These are phyloP conservation scores for Polydrusus tereticollis DNA, from an alignment of 2,888 invertebrate genomes.

Conservation along the genomic window DNA sequence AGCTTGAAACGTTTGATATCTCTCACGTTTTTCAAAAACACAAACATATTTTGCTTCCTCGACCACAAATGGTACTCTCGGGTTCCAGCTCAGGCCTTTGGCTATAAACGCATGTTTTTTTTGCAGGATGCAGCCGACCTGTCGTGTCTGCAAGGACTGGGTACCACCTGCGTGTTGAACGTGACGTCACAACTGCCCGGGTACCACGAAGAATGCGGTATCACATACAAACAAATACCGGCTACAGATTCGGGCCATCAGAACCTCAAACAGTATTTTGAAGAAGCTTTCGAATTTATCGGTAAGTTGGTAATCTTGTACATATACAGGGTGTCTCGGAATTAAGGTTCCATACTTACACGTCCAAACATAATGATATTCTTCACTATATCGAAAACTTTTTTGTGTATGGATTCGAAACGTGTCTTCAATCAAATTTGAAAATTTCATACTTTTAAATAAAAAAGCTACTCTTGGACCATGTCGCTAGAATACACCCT, in stretches of 20 bases:
- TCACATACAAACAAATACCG: slow-evolving; percentile 82
- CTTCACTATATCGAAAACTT: too few relatives aligned
- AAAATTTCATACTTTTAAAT: too few relatives aligned
- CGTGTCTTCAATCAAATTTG: too few relatives aligned
- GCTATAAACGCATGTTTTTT: slow-evolving; percentile 27
- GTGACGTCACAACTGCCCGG: slow-evolving; percentile 84
- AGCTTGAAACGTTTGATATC: background rate
- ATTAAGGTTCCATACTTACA: too few relatives aligned
- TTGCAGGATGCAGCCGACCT: slow-evolving; percentile 51
- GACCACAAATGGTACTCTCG: slow-evolving; percentile 10
- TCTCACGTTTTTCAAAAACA: background rate
- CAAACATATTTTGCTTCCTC: slow-evolving; percentile 1
- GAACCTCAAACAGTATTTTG: slow-evolving; percentile 90
- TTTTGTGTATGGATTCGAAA: too few relatives aligned
- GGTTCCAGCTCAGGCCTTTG: background rate
- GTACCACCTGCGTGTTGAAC: slow-evolving; percentile 84
- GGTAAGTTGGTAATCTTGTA: slow-evolving; percentile 71
- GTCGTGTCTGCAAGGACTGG: slow-evolving; percentile 67
- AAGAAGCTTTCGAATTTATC: slow-evolving; percentile 88
- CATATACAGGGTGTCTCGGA: background rate
- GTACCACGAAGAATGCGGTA: slow-evolving; percentile 76
- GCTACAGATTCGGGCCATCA: slow-evolving; percentile 87
- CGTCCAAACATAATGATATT: too few relatives aligned
- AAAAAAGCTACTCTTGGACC: too few relatives aligned
- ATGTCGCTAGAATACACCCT: too few relatives aligned